Evolutionary conservation across 2,797 vertebrate genomes (phyloP).

Genomic region (Acanthurus lineatus): DNA sequence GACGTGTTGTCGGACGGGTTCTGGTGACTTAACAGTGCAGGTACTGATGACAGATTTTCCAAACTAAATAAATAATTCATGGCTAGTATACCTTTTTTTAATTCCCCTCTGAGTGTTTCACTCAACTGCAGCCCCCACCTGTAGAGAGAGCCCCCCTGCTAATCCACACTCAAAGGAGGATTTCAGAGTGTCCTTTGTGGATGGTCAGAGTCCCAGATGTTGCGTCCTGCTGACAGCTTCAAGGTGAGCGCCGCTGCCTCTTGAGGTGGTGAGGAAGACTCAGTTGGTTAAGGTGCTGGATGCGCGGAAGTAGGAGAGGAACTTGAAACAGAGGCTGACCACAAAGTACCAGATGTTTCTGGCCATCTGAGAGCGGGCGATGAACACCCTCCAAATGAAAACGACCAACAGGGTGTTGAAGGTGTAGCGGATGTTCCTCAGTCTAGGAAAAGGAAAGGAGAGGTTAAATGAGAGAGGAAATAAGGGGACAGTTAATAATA

Average conservation of each 20-base stretch:
- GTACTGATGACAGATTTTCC: conserved; percentile 52
- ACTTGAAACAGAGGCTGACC: conserved; percentile 96
- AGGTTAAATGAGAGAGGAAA: conserved; percentile 7
- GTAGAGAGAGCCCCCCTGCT: conserved; percentile 32
- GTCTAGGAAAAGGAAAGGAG: conserved; percentile 77
- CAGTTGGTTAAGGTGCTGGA: conserved; percentile 87
- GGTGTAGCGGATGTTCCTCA: conserved; percentile 94
- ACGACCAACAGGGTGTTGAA: conserved; percentile 93
- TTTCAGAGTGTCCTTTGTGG: conserved; percentile 11
- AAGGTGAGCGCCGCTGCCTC: conserved; percentile 45
- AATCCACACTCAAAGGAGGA: conserved; percentile 48
- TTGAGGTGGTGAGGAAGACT: conserved; percentile 60
- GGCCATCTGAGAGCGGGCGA: conserved; percentile 95
- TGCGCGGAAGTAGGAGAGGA: conserved; percentile 94
- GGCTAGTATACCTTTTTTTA: conserved; percentile 69
- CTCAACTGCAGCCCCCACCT: conserved; percentile 43
- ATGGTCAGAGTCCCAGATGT: conserved; percentile 51
- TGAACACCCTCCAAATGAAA: conserved; percentile 96
- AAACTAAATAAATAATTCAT: conserved; percentile 68
- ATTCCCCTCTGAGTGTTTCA: conserved; percentile 37
- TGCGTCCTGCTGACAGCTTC: conserved; percentile 31
- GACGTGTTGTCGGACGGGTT: conserved; percentile 45
- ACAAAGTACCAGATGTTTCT: conserved; percentile 97
- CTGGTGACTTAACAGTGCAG: conserved; percentile 55
- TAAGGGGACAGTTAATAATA: not conserved